Conservation (phyloP, 2,888 invertebrate genomes). For the Platynereis dumerilii region DNA sequence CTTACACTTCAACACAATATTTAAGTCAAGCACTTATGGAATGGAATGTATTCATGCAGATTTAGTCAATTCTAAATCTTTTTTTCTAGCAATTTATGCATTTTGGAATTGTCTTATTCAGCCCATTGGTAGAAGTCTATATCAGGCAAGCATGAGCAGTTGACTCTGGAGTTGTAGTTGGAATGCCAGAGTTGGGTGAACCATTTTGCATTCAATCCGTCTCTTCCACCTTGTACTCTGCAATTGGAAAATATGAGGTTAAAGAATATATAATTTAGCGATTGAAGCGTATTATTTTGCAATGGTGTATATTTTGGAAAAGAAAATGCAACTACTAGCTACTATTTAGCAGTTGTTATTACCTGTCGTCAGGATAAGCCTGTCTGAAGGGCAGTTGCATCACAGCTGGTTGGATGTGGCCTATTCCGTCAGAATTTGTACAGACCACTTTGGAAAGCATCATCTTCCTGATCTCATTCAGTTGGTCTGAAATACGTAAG, state of each 20-base stretch:
- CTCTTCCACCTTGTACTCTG: not conserved
- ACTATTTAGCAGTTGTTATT: not conserved
- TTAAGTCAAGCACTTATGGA: too few relatives aligned
- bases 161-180: constrained; percentile 28
- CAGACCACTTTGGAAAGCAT: constrained; percentile 29
- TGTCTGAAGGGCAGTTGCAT: constrained; percentile 24
- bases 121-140: constrained; percentile 28
- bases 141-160: constrained; percentile 22
- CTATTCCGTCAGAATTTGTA: constrained; percentile 28
- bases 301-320: too few relatives aligned
- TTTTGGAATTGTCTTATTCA: too few relatives aligned
- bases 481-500: constrained; percentile 29
- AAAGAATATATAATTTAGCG: too few relatives aligned
- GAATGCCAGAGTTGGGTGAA: constrained; percentile 24
- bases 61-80: too few relatives aligned
- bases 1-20: too few relatives aligned
- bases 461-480: constrained; percentile 32
- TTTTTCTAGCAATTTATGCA: too few relatives aligned
- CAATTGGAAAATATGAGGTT: constrained; percentile 1
- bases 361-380: constrained; percentile 11
- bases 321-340: too few relatives aligned
- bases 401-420: constrained; percentile 23
- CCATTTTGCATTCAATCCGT: constrained; percentile 24
- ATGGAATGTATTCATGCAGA: too few relatives aligned
- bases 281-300: too few relatives aligned